Percentiles rank a stretch among this genome's conserved stretches.
phyloP scores from a whole-genome alignment of 2,797 vertebrate genomes.

The Vireo griseus region DNA sequence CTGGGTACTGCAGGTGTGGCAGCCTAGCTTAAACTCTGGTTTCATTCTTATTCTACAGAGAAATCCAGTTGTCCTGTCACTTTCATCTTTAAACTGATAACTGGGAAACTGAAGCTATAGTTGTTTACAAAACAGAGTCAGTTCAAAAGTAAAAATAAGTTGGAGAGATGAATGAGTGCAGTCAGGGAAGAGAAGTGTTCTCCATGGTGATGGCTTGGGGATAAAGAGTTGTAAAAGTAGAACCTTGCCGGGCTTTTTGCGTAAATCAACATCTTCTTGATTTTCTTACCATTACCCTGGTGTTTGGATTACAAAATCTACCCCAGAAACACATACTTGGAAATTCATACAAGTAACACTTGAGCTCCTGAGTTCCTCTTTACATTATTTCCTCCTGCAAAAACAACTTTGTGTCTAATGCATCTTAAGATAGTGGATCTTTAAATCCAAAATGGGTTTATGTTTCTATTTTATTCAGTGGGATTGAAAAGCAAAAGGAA shows the following conservation, averaged over 20 bases:
- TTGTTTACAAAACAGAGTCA: background rate
- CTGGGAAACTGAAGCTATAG: background rate
- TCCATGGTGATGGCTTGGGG: background rate
- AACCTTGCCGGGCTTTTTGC: background rate
- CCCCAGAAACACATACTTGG: background rate
- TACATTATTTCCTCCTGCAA: background rate
- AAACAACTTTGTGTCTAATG: background rate
- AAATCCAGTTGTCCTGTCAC: background rate
- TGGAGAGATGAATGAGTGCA: background rate
- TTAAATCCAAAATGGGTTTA: background rate
- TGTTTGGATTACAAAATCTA: background rate
- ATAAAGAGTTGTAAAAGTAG: background rate
- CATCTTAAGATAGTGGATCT: background rate
- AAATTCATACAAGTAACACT: background rate
- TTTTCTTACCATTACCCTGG: background rate
- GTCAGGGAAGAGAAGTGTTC: background rate
- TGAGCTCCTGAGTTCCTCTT: background rate
- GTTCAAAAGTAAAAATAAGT: background rate
- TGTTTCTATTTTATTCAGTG: background rate
- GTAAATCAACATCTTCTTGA: background rate
- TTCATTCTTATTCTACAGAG: background rate
- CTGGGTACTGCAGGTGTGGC: slow-evolving; percentile 63
- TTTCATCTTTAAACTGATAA: background rate
- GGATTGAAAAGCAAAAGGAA: background rate
- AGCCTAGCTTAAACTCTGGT: slow-evolving; percentile 1